Evolutionary conservation across 2,888 invertebrate species (phyloP), one percentile per base, ranked within the genome.

Genomic region (Dryococelus australis): DNA sequence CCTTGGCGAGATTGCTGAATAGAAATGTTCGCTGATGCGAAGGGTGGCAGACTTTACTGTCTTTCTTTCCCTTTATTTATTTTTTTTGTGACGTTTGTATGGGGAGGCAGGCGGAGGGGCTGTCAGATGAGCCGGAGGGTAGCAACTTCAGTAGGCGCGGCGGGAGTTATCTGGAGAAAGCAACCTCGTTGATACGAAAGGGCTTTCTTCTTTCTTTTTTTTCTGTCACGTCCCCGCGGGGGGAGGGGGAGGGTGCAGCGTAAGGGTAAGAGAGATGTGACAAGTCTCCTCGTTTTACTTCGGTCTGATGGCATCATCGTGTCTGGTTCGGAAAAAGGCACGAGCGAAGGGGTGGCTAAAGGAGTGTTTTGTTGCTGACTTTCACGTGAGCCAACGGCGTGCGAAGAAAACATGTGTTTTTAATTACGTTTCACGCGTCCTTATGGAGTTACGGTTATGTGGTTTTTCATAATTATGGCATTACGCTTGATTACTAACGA

Each of bases 1-100:
- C 24, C 65, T 83, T 83, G 83, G 83, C 81, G 43, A 83, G 83
- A 83, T 83, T 83, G 83, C 83, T 83, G 83, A 83, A 83, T 83
- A 35, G 28, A 35, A 83, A 83, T 83, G 83, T 83, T 83, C 83
- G 83, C 24, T 83, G 83, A 83, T 83, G 83, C 43, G 83, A 81
- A 16, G 81, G 27, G 81, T 9, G 47, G 47, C 16, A 65, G 65
- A 65, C 65, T 13, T 65, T 65, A 24, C 65, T 65, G 8, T 65
- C 65, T 65, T 65, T 65, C 65, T n/a, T n/a, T n/a, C n/a, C 16
- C 16, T 65, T n/a, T n/a, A n/a, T n/a, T 65, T 65, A 12, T 65
- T 65, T 20, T 65, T 16, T 65, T 16, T 6, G 20, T 16, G 65
- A 20, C 65, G 65, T 65, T 24, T 65, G 65, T 65, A 65, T 65